A percentile compares a stretch with the other conserved stretches of the same genome.
phyloP scores from a whole-genome alignment of 2,797 vertebrate genomes.

The Mormyrus hasselquistii region DNA sequence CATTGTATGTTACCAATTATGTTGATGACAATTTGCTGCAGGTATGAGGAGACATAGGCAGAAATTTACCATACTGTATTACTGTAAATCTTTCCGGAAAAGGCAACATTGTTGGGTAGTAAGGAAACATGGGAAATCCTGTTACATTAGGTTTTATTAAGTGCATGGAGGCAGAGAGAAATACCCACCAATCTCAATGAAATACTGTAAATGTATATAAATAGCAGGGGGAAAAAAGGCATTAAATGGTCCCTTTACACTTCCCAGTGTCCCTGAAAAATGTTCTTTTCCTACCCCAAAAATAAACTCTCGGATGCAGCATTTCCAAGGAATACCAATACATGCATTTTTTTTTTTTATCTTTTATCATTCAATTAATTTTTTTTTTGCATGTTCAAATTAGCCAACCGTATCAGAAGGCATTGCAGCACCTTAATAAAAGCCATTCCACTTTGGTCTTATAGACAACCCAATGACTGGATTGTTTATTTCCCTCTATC shows the following conservation, averaged over 20 bases:
- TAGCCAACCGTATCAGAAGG: not conserved
- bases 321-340: not conserved
- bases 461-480: not conserved
- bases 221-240: not conserved
- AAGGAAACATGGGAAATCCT: not conserved
- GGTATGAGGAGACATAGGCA: not conserved
- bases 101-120: not conserved
- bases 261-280: not conserved
- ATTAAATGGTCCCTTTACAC: not conserved
- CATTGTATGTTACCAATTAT: not conserved
- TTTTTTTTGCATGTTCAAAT: not conserved
- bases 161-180: not conserved
- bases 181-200: not conserved
- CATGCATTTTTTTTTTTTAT: not conserved
- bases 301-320: not conserved
- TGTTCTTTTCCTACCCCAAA: not conserved
- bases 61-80: not conserved
- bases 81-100: not conserved
- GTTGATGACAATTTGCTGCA: not conserved
- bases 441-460: not conserved
- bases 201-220: not conserved
- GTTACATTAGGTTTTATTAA: slow-evolving; percentile 2
- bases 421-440: not conserved
- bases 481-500: not conserved
- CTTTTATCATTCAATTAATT: not conserved